Percentiles rank a stretch among this genome's conserved stretches.
These are phyloP conservation scores for Mycetomoellerius zeteki DNA, from an alignment of 1,140 invertebrate genomes.

Conservation along the genomic window DNA sequence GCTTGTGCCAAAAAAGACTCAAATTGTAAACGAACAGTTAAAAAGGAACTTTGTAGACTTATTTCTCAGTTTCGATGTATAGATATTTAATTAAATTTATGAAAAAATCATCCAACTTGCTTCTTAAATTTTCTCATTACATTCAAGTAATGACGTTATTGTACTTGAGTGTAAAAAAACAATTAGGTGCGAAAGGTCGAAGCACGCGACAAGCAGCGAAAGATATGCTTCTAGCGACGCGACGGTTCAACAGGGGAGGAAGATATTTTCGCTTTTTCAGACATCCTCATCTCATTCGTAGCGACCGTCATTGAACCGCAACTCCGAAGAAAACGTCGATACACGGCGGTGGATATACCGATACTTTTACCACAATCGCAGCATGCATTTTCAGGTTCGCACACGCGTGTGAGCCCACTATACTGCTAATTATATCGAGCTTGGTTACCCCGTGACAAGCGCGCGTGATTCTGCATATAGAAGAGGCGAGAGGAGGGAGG, in stretches of 20 bases:
- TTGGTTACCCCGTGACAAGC: conserved; percentile 52
- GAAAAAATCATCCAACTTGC: background rate
- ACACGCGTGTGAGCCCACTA: conserved; percentile 82
- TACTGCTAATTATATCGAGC: conserved; percentile 82
- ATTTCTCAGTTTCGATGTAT: background rate
- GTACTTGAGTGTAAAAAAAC: background rate
- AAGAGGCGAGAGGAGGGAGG: background rate
- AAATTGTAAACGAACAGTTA: too few relatives aligned
- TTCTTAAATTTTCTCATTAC: background rate
- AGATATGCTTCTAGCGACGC: conserved; percentile 40
- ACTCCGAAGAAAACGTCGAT: conserved; percentile 81
- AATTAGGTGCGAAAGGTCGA: conserved; percentile 14
- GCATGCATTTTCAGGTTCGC: conserved; percentile 82
- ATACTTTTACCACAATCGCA: conserved; percentile 79
- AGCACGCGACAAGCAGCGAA: conserved; percentile 13
- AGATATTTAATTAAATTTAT: background rate
- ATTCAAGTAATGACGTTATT: background rate
- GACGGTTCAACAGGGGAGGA: background rate
- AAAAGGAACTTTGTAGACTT: background rate
- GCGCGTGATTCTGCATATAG: conserved; percentile 41
- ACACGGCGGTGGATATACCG: conserved; percentile 72
- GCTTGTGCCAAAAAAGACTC: too few relatives aligned
- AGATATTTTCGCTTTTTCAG: conserved; percentile 5
- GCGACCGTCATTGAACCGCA: conserved; percentile 43
- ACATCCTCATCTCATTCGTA: conserved; percentile 39